phyloP scores from a whole-genome alignment of 53 echinoderm and acorn worm genomes.

The Echinometra lucunter region DNA sequence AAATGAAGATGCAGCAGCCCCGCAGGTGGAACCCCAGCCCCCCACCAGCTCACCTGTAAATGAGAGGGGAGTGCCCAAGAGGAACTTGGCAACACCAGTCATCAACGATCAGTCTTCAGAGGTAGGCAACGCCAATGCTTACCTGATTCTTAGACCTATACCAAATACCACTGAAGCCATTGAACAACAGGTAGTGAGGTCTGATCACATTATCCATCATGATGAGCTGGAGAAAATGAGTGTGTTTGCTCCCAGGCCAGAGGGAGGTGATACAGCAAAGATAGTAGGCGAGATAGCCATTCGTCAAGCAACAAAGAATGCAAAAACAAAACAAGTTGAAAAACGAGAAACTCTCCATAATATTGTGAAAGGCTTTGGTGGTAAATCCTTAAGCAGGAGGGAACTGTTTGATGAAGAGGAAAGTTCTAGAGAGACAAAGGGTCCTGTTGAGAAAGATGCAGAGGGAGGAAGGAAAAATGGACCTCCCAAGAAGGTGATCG shows the following conservation, averaged over 20 bases:
- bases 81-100: not conserved
- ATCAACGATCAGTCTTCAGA: slow-evolving; percentile 61
- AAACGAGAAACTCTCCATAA: slow-evolving; percentile 86
- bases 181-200: slow-evolving; percentile 89
- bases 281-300: slow-evolving; percentile 97
- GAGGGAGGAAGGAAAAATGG: slow-evolving; percentile 46
- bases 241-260: slow-evolving; percentile 73
- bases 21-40: slow-evolving; percentile 74
- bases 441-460: not conserved
- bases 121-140: slow-evolving; percentile 70
- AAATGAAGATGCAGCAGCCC: slow-evolving; percentile 73
- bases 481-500: slow-evolving; percentile 14
- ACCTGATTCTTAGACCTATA: slow-evolving; percentile 82
- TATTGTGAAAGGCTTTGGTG: slow-evolving; percentile 75
- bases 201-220: slow-evolving; percentile 83
- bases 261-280: slow-evolving; percentile 84
- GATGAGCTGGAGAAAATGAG: slow-evolving; percentile 87
- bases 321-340: slow-evolving; percentile 64
- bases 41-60: slow-evolving; percentile 46
- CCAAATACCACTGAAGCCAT: slow-evolving; percentile 88
- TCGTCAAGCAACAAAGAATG: slow-evolving; percentile 81
- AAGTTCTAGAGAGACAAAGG: not conserved
- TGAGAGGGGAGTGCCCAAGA: slow-evolving; percentile 40
- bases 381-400: not conserved
- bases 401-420: not conserved